Conservation (phyloP, 2,113 vertebrate genomes). For the Pelobates fuscus region DNA sequence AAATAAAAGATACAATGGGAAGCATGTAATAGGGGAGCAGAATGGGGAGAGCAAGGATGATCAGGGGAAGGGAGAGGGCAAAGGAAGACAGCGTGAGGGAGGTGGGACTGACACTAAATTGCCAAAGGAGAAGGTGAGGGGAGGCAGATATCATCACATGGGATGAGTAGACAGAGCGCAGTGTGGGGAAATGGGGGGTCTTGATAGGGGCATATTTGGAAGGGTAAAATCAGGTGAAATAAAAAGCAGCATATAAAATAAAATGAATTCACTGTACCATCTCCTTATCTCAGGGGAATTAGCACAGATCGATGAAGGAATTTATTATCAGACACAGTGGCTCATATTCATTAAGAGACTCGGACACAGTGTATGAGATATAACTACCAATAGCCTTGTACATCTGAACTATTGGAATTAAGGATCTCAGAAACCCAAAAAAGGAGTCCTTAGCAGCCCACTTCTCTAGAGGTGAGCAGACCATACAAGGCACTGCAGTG, state of each 20-base stretch:
- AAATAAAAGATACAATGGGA: not conserved
- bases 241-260: not conserved
- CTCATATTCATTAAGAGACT: not conserved
- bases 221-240: not conserved
- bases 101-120: too few relatives aligned
- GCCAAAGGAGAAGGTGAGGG: too few relatives aligned
- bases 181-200: too few relatives aligned
- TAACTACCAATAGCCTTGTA: constrained; percentile 5
- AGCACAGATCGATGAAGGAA: not conserved
- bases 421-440: not conserved
- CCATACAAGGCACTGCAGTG: constrained; percentile 25
- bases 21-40: not conserved
- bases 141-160: too few relatives aligned
- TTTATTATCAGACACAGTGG: constrained; percentile 1
- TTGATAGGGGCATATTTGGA: too few relatives aligned
- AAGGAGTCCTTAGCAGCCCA: not conserved
- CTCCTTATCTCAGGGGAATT: not conserved
- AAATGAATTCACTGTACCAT: constrained; percentile 1
- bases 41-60: not conserved
- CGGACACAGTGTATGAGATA: not conserved
- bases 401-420: not conserved
- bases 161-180: too few relatives aligned
- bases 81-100: not conserved
- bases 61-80: not conserved
- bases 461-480: constrained; percentile 5